Base-by-base conservation (phyloP, 2,888 invertebrate genomes). In the Nomada ruficornis region DNA sequence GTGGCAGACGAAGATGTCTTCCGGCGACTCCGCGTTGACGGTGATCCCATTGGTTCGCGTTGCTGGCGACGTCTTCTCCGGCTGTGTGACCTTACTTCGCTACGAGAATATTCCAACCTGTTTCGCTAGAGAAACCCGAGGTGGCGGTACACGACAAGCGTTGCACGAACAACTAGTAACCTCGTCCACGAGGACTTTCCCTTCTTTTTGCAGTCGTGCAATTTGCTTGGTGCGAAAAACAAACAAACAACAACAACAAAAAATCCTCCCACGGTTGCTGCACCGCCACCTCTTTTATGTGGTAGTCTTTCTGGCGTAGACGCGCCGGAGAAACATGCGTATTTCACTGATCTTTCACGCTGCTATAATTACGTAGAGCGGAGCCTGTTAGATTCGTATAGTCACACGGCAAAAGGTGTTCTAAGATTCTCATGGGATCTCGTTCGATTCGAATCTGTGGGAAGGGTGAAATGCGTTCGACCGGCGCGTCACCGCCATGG, bases 101-200 rank as follows among this genome's bases (percentile, higher is more conserved):
- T 86, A 88, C 84, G 77, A 70, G 20, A 65, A 70, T 79, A 77
- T 80, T 84, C 84, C 84, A 36, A 89, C 87, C 89, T 89, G 89
- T 77, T 76, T 71, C 86, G 87, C 83, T 83, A 74, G 47, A 73
- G 65, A 78, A 75, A 81, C 69, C 82, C 7, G 81, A 87, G 78
- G 77, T 86, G 86, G 80, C 83, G 81, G 80, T 76, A 76, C 78
- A 64, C 69, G 15, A 10, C 42, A 50, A 47, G 20, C 60, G 47
- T 62, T 57, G 42, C 64, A 44, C 47, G 62, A 42, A 15, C 47
- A 26, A 42, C 15, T 1, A 36, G 23, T 20, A 15, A 15, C 42
- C 54, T 23, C 47, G 18, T 7, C 23, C 54, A 18, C 59, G 69
- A 29, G 69, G 59, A 3, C 7, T 10, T 20, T 10, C 55, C 2